phyloP scores from a whole-genome alignment of 2,797 vertebrate species.

The Micromesistius poutassou region DNA sequence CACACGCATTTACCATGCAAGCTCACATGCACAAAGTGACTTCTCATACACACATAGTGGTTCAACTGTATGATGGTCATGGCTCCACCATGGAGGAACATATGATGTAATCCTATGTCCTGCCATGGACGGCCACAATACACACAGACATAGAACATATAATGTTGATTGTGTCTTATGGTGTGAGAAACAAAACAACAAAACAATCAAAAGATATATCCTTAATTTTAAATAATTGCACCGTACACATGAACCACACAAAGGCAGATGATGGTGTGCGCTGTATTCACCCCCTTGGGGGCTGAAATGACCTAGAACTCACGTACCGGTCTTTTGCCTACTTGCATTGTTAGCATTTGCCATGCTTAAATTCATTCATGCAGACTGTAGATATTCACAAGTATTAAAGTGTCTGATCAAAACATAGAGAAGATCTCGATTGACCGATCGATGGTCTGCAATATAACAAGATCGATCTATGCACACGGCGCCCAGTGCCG shows the following conservation, averaged over 20 bases:
- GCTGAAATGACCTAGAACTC: not conserved
- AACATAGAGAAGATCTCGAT: not conserved
- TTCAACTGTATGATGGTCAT: not conserved
- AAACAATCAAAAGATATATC: not conserved
- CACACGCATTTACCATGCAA: not conserved
- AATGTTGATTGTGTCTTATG: not conserved
- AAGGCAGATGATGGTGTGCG: not conserved
- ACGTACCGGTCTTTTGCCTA: not conserved
- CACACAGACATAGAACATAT: not conserved
- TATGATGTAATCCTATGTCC: not conserved
- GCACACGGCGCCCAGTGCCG: not conserved
- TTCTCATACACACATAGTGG: not conserved
- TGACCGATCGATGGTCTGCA: not conserved
- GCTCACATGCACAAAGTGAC: not conserved
- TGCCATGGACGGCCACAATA: not conserved
- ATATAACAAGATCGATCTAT: not conserved
- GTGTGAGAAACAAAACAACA: not conserved
- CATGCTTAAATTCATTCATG: not conserved
- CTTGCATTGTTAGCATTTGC: not conserved
- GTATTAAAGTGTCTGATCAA: not conserved
- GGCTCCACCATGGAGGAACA: not conserved
- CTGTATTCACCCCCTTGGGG: not conserved
- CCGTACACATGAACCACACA: not conserved
- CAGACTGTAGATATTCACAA: not conserved
- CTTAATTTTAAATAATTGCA: not conserved